These are phyloP conservation scores for Criorhina ranunculi DNA, from an alignment of 2,888 invertebrate species.

Conservation along the genomic window DNA sequence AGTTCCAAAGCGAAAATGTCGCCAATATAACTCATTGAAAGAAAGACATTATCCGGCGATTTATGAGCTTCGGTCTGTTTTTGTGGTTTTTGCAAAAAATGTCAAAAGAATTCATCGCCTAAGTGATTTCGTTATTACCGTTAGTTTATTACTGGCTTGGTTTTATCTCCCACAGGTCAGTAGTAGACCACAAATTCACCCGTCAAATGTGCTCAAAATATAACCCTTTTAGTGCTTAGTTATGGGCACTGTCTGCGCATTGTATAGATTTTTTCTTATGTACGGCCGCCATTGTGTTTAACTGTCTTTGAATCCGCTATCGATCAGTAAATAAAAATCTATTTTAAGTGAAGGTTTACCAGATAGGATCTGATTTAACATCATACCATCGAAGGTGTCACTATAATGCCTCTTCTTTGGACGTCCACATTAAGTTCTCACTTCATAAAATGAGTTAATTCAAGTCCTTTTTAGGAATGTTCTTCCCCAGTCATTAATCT, in stretches of 20 bases:
- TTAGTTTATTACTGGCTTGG: not conserved
- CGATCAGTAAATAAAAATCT: conserved; percentile 19
- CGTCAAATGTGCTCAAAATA: not conserved
- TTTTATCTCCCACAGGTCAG: conserved; percentile 8
- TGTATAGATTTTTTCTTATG: not conserved
- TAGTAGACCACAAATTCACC: not conserved
- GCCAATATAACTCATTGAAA: no score
- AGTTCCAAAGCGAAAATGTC: conserved; percentile 6
- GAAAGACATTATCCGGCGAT: not conserved
- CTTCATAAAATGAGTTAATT: not conserved
- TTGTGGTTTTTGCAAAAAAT: not conserved
- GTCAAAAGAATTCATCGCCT: conserved; percentile 16
- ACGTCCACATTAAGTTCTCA: not conserved
- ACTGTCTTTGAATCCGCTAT: conserved; percentile 2
- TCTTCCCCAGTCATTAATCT: not conserved
- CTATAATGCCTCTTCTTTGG: no score
- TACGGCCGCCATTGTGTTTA: not conserved
- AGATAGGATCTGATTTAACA: not conserved
- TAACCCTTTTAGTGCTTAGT: not conserved
- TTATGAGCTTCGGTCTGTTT: conserved; percentile 6
- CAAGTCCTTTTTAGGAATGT: not conserved
- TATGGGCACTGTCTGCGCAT: not conserved
- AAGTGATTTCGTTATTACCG: conserved; percentile 11
- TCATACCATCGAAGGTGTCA: no score
- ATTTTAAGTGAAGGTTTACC: not conserved